Percentiles rank a stretch among this genome's conserved stretches.
Conservation (phyloP, 2,888 invertebrate species). For the Mycogona germanica region DNA sequence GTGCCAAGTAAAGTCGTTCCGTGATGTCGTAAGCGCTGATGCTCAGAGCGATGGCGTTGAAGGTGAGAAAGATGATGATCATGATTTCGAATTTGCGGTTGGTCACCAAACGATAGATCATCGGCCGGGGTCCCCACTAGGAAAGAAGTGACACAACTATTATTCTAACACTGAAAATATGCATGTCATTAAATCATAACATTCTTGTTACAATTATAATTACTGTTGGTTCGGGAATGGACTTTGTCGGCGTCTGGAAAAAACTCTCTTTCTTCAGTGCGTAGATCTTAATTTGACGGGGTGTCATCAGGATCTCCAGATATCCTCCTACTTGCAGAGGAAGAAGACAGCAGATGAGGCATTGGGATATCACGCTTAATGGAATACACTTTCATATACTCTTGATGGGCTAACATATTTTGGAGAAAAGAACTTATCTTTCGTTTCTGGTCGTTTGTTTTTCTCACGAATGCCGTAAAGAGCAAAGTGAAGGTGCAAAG, state of each 20-base stretch:
- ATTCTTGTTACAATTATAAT: background rate
- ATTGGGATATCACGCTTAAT: too few species aligned
- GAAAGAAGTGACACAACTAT: slow-evolving; percentile 1
- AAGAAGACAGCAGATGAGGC: too few species aligned
- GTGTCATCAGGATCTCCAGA: slow-evolving; percentile 8
- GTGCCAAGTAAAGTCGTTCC: background rate
- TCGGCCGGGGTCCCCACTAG: background rate
- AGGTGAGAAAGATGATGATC: background rate
- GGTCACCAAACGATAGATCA: slow-evolving; percentile 2
- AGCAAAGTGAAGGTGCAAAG: too few species aligned
- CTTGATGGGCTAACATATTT: too few species aligned
- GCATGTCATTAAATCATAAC: background rate
- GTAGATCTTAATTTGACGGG: background rate
- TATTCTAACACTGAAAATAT: too few species aligned
- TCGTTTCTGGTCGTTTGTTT: too few species aligned
- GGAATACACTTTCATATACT: too few species aligned
- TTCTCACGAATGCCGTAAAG: too few species aligned
- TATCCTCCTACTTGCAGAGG: slow-evolving; percentile 11
- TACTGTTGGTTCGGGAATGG: background rate
- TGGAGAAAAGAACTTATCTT: too few species aligned
- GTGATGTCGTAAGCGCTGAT: background rate
- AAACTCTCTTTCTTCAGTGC: background rate
- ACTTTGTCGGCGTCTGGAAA: background rate
- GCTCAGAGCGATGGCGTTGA: background rate
- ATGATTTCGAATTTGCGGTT: background rate